Percentiles rank a stretch among this genome's conserved stretches.
Evolutionary conservation across 1,140 invertebrate species (phyloP).

Genomic region (Pinna nobilis): DNA sequence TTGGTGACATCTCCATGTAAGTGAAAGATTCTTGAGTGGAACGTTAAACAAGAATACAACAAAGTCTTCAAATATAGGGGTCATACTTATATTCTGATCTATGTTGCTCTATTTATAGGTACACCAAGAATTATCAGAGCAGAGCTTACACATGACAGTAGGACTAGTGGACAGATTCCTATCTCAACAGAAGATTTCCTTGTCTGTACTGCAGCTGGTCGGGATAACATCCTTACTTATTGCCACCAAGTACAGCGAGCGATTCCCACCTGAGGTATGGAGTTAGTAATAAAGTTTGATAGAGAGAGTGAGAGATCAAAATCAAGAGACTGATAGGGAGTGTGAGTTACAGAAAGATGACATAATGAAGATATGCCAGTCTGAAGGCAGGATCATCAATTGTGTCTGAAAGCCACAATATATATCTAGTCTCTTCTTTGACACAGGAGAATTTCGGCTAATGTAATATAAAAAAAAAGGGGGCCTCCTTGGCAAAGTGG

Average conservation of each 20-base stretch:
- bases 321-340: not conserved
- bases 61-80: not conserved
- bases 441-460: not conserved
- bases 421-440: not conserved
- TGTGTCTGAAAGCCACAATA: not conserved
- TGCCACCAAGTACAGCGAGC: conserved; percentile 68
- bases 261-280: conserved; percentile 67
- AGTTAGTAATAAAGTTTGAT: not conserved
- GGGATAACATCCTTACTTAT: conserved; percentile 70
- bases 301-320: not conserved
- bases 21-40: too few relatives aligned
- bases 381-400: not conserved
- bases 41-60: too few relatives aligned
- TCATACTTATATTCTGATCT: not conserved
- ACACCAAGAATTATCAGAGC: conserved; percentile 61
- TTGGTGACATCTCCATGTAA: too few relatives aligned
- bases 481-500: too few relatives aligned
- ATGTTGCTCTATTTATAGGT: conserved; percentile 42
- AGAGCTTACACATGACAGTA: conserved; percentile 67
- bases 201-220: conserved; percentile 62
- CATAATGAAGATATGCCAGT: not conserved
- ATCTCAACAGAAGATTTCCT: conserved; percentile 19
- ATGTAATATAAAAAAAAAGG: too few relatives aligned
- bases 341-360: not conserved
- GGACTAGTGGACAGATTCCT: conserved; percentile 66